These are phyloP conservation scores for Alitta virens DNA, from an alignment of 2,888 invertebrate genomes.

Conservation along the genomic window DNA sequence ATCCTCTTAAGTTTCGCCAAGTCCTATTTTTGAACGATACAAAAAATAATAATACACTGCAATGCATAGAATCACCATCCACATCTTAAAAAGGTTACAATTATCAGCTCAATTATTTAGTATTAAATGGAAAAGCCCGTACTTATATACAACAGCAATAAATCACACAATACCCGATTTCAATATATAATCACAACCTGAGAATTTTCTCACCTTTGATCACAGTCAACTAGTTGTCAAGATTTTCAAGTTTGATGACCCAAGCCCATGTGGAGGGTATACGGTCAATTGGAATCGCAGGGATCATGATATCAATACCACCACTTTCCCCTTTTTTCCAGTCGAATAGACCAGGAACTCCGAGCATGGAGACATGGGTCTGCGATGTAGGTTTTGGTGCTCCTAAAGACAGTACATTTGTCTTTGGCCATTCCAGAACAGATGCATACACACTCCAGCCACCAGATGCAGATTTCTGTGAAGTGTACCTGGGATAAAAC, in stretches of 20 bases:
- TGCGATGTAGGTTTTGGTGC: conserved; percentile 52
- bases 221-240: conserved; percentile 1
- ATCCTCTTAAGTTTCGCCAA: too few species aligned
- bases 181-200: too few species aligned
- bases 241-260: conserved; percentile 25
- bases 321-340: conserved; percentile 24
- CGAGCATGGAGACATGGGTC: conserved; percentile 61
- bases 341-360: conserved; percentile 44
- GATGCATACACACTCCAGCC: conserved; percentile 66
- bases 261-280: conserved; percentile 30
- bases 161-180: too few species aligned
- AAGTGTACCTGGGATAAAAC: conserved; percentile 26
- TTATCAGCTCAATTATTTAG: too few species aligned
- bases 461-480: conserved; percentile 22
- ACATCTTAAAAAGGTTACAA: too few species aligned
- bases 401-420: conserved; percentile 62
- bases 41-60: too few species aligned
- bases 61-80: too few species aligned
- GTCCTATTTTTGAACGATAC: too few species aligned
- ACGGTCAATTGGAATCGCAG: conserved; percentile 27
- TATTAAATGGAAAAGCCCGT: too few species aligned
- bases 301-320: conserved; percentile 44
- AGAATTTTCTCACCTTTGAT: too few species aligned
- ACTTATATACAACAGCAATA: too few species aligned
- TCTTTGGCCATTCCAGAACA: conserved; percentile 69